These are phyloP conservation scores for Hydrolagus affinis DNA, from an alignment of 2,113 vertebrate species.

Conservation along the genomic window DNA sequence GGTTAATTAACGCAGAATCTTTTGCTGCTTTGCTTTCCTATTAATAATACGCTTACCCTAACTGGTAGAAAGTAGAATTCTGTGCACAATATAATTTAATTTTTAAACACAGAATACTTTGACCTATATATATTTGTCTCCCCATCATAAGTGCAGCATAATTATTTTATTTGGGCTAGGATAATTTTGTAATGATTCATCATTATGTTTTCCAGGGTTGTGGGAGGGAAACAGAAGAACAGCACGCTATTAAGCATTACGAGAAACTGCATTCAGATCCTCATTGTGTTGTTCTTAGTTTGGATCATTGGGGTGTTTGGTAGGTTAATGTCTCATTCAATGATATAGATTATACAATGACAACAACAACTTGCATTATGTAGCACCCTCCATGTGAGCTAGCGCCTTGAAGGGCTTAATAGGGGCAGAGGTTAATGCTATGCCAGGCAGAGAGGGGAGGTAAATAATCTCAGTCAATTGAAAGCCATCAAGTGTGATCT, in stretches of 20 bases:
- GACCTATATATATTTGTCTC: background rate
- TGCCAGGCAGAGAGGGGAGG: too few relatives aligned
- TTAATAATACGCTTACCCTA: background rate
- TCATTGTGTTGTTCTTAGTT: conserved; percentile 78
- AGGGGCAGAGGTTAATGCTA: too few relatives aligned
- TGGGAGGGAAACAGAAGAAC: conserved; percentile 67
- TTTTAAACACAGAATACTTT: too few relatives aligned
- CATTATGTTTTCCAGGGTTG: conserved; percentile 66
- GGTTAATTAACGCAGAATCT: background rate
- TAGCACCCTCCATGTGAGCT: too few relatives aligned
- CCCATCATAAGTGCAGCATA: background rate
- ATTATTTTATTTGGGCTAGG: background rate
- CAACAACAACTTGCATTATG: too few relatives aligned
- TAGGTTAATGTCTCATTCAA: conserved; percentile 48
- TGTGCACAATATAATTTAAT: background rate
- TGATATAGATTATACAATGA: background rate
- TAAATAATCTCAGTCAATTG: too few relatives aligned
- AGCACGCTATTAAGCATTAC: conserved; percentile 83
- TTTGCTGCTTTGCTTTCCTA: background rate
- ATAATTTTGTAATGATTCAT: background rate
- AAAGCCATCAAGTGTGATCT: too few relatives aligned
- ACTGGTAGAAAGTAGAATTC: background rate
- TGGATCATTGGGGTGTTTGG: conserved; percentile 88
- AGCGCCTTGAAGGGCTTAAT: too few relatives aligned
- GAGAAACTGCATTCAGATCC: conserved; percentile 74